Evolutionary conservation across 2,888 invertebrate genomes (phyloP), one percentile per base, ranked within the genome.

Genomic region (Drosophila phalerata): DNA sequence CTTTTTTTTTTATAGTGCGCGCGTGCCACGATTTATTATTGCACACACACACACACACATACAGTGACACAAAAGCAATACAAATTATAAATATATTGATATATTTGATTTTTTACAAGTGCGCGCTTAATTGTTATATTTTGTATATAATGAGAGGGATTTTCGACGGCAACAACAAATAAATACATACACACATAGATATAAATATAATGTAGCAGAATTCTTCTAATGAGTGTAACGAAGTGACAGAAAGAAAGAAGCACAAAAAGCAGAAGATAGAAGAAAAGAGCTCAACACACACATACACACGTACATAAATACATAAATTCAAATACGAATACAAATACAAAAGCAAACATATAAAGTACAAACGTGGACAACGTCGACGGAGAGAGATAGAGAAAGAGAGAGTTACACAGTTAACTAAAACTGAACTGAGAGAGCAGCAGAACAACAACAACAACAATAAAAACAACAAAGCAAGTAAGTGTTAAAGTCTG

Each of bases 151-250:
- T 10, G 8, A 9, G 48, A 71, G 53, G 64, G 51, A 45, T 65
- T 43, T 51, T 45, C 25, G 34, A n/a, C 19, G 28, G 68, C 15
- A 67, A 49, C 52, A 53, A 67, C 62, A 69, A 69, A 73, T 47
- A 40, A 45, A 52, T 37, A n/a, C 2, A 37, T n/a, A 45, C 17
- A 62, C 8, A n/a, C n/a, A 51, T 42, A 49, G n/a, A n/a, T 55
- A 11, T 17, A 51, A 48, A 69, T 67, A 77, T 79, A 73, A 86
- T 86, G 86, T 83, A 86, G 79, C 62, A 81, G 75, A 85, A 75
- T 73, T 82, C 67, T 77, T 71, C 67, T 69, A 69, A 69, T 69
- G 72, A 67, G 69, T 77, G 79, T 84, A 88, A 87, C 82, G 82
- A 84, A 87, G 87, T 87, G 82, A 87, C 72, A 77, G 62, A 78